Evolutionary conservation across 2,797 vertebrate species (phyloP).

Genomic region (Cynodonichthys magdalenae): DNA sequence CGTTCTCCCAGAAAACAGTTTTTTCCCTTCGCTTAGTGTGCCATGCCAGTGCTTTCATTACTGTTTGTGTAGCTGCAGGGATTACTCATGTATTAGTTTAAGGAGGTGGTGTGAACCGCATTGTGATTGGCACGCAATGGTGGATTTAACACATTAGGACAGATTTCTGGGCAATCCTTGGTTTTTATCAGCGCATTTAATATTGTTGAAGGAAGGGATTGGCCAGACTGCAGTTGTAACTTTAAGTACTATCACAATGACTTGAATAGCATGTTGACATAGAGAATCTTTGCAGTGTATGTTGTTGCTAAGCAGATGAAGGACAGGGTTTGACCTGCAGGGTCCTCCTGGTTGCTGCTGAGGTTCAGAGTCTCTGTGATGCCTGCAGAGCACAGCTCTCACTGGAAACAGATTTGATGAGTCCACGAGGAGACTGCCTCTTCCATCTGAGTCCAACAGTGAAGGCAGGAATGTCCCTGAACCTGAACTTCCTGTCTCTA

Average conservation of each 20-base stretch:
- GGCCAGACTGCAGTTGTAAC: conserved; percentile 12
- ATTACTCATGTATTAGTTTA: conserved; percentile 37
- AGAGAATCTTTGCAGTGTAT: too few relatives aligned
- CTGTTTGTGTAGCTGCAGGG: conserved; percentile 28
- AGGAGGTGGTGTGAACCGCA: conserved; percentile 18
- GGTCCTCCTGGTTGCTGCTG: conserved; percentile 53
- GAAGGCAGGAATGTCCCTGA: conserved; percentile 73
- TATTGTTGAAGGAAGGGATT: conserved; percentile 19
- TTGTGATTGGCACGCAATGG: conserved; percentile 27
- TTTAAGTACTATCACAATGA: conserved; percentile 5
- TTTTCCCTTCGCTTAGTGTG: conserved; percentile 24
- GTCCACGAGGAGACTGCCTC: conserved; percentile 62
- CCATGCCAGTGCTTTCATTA: conserved; percentile 35
- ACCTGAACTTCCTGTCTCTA: conserved; percentile 72
- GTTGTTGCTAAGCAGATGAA: too few relatives aligned
- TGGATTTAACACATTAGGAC: conserved; percentile 19
- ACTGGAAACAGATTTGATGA: conserved; percentile 61
- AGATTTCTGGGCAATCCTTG: conserved; percentile 17
- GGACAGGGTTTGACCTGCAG: conserved; percentile 44
- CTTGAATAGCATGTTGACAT: background rate
- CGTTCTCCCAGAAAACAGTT: conserved; percentile 31
- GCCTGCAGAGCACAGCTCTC: conserved; percentile 54
- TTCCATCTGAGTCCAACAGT: conserved; percentile 74
- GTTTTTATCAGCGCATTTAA: conserved; percentile 11
- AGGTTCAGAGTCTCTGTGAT: conserved; percentile 33